These are phyloP conservation scores for Onychorhynchus coronatus DNA, from an alignment of 2,113 vertebrate genomes.

Conservation along the genomic window DNA sequence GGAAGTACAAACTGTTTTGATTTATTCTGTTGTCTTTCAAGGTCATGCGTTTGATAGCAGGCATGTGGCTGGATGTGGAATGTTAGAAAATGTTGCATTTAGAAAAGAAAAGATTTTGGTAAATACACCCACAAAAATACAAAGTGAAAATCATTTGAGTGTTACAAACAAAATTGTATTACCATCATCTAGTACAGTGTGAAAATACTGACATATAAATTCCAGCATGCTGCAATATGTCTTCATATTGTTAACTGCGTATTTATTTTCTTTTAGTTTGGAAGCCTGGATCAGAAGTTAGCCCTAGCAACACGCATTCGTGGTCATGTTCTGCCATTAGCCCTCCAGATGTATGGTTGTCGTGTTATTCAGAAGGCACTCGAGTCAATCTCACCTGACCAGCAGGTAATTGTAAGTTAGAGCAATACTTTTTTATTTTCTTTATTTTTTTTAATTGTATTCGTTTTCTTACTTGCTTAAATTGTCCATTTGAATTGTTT, in stretches of 20 bases:
- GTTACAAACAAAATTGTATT: not conserved
- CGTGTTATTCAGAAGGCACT: conserved; percentile 96
- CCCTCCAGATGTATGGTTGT: conserved; percentile 96
- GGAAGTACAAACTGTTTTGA: not conserved
- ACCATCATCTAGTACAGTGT: not conserved
- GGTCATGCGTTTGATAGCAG: not conserved
- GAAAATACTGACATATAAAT: not conserved
- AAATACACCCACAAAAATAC: not conserved
- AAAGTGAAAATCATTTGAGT: not conserved
- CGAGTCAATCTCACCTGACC: conserved; percentile 96
- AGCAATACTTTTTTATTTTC: conserved; percentile 41
- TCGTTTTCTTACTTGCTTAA: not conserved
- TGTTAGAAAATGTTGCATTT: not conserved
- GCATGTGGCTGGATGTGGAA: not conserved
- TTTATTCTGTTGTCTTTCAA: not conserved
- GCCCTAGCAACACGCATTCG: conserved; percentile 93
- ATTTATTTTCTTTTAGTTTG: conserved; percentile 80
- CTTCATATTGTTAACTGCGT: not conserved
- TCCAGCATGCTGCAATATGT: not conserved
- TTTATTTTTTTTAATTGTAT: not conserved
- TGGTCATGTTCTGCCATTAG: conserved; percentile 91
- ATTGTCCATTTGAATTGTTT: not conserved
- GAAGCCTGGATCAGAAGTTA: conserved; percentile 93
- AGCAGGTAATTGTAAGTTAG: conserved; percentile 99
- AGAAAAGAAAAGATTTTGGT: not conserved